phyloP scores from a whole-genome alignment of 2,888 invertebrate species.

The Slavum lentiscoides region DNA sequence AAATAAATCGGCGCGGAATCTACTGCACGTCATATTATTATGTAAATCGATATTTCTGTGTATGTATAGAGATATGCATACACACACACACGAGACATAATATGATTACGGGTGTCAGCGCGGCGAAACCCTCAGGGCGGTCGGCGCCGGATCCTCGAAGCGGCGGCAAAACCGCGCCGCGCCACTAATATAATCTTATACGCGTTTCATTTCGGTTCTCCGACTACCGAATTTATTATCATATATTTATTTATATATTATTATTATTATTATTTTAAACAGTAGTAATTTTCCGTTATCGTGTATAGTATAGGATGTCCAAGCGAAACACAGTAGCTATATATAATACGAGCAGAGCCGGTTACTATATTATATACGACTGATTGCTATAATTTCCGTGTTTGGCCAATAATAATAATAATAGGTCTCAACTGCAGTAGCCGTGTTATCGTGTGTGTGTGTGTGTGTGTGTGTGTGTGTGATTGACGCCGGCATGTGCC shows the following conservation, averaged over 20 bases:
- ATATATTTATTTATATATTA: slow-evolving; percentile 1
- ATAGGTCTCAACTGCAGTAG: slow-evolving; percentile 47
- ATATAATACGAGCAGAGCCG: not conserved
- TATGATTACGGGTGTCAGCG: slow-evolving; percentile 47
- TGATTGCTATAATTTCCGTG: slow-evolving; percentile 50
- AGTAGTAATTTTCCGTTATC: slow-evolving; percentile 45
- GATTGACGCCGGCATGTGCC: slow-evolving; percentile 52
- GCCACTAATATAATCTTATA: slow-evolving; percentile 5
- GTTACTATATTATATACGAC: not conserved
- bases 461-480: not conserved
- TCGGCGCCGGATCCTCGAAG: slow-evolving; percentile 28
- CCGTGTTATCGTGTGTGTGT: slow-evolving; percentile 10
- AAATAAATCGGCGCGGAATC: too few relatives aligned
- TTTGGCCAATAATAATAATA: slow-evolving; percentile 45
- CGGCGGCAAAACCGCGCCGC: slow-evolving; percentile 2
- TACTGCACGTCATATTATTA: not conserved
- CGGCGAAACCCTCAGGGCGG: slow-evolving; percentile 29
- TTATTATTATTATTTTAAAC: slow-evolving; percentile 38
- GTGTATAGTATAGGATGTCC: slow-evolving; percentile 9
- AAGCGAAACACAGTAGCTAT: slow-evolving; percentile 39
- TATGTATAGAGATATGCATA: not conserved
- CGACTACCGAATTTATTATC: slow-evolving; percentile 49
- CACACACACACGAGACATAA: not conserved
- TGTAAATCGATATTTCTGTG: too few relatives aligned
- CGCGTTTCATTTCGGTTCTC: slow-evolving; percentile 14